A percentile compares a stretch with the other conserved stretches of the same genome.
Conservation (phyloP, 2,888 invertebrate species). For the Clostera curtula region DNA sequence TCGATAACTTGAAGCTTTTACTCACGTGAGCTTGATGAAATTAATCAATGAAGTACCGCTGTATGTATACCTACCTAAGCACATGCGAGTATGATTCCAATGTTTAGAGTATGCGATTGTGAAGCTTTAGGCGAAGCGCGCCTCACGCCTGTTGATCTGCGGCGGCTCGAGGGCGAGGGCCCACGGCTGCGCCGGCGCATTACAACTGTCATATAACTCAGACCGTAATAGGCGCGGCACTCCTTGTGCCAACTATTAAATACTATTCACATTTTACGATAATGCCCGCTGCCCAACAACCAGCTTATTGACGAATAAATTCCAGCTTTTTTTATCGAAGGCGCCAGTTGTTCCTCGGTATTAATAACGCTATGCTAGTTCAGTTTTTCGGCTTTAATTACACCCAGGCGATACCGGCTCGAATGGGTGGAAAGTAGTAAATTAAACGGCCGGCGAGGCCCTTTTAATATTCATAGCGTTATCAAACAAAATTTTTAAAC, state of each 20-base stretch:
- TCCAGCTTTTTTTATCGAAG: conserved; percentile 54
- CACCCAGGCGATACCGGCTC: conserved; percentile 35
- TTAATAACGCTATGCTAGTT: conserved; percentile 61
- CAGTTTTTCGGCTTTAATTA: conserved; percentile 64
- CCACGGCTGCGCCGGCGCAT: conserved; percentile 24
- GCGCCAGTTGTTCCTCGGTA: conserved; percentile 65
- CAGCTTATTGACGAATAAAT: conserved; percentile 70
- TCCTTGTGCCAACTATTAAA: conserved; percentile 68
- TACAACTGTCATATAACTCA: conserved; percentile 66
- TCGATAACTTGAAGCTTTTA: no score
- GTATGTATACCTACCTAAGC: no score
- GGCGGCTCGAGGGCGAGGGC: conserved; percentile 5
- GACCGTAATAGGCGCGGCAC: conserved; percentile 62
- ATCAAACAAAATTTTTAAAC: conserved; percentile 68
- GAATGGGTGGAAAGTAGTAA: conserved; percentile 53
- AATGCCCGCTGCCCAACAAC: conserved; percentile 61
- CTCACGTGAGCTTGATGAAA: no score
- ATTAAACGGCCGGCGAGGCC: conserved; percentile 61
- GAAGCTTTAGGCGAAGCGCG: no score
- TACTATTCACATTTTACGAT: conserved; percentile 67
- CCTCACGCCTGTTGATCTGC: no score
- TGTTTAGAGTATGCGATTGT: no score
- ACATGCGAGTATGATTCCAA: no score
- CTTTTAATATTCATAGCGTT: conserved; percentile 70
- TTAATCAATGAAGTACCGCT: no score